Percentiles rank a stretch among this genome's conserved stretches.
phyloP scores from a whole-genome alignment of 2,888 invertebrate genomes.

The Ichneumoninae sp. region DNA sequence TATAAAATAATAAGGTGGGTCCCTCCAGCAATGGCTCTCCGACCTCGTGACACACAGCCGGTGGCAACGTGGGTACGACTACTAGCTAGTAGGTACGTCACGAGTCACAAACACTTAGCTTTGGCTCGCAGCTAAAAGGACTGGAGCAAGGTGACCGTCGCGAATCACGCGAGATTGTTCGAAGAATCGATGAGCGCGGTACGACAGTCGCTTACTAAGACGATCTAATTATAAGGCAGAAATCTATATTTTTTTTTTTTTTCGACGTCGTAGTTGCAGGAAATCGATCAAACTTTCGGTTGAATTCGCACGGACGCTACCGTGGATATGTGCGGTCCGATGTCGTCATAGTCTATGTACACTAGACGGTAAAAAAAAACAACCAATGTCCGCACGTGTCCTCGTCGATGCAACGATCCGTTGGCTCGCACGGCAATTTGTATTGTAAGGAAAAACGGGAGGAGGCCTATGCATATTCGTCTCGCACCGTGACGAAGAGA shows the following conservation, averaged over 20 bases:
- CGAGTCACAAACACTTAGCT: slow-evolving; percentile 9
- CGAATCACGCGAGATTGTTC: slow-evolving; percentile 35
- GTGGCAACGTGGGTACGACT: slow-evolving; percentile 33
- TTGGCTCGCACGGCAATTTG: slow-evolving; percentile 39
- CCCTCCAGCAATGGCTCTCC: slow-evolving; percentile 54
- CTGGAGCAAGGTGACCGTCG: slow-evolving; percentile 16
- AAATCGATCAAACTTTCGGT: slow-evolving; percentile 13
- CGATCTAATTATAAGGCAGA: slow-evolving; percentile 18
- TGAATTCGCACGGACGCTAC: not conserved
- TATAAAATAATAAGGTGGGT: slow-evolving; percentile 58
- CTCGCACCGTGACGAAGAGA: slow-evolving; percentile 53
- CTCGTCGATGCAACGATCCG: slow-evolving; percentile 49
- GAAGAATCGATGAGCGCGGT: slow-evolving; percentile 15
- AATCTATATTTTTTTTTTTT: not conserved
- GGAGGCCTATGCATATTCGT: slow-evolving; percentile 45
- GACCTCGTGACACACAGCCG: slow-evolving; percentile 66
- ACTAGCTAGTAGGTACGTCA: slow-evolving; percentile 46
- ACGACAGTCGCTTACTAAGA: slow-evolving; percentile 19
- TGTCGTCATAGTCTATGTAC: not conserved
- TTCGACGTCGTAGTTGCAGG: not conserved
- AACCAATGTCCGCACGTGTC: not conserved
- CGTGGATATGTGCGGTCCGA: not conserved
- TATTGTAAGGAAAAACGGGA: slow-evolving; percentile 44
- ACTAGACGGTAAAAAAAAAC: not conserved
- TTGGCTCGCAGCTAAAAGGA: slow-evolving; percentile 7